Evolutionary conservation across 2,888 invertebrate genomes (phyloP).

Genomic region (Melanostoma mellinum): DNA sequence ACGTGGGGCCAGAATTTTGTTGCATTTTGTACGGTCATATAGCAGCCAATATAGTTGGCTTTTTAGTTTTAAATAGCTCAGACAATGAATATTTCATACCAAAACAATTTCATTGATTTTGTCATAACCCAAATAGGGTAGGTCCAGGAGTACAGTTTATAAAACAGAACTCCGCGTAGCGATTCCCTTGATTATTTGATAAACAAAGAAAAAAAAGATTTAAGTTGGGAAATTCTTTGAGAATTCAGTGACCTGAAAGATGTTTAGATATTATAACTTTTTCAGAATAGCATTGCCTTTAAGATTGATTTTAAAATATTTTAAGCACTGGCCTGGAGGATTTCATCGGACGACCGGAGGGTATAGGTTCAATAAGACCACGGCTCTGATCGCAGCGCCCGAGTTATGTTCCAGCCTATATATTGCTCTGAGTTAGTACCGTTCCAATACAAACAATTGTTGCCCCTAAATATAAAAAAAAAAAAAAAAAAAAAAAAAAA

Average conservation of each 20-base stretch:
- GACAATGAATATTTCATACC: neutral
- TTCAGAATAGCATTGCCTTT: neutral
- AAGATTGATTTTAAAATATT: no score
- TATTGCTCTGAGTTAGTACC: neutral
- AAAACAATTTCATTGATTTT: neutral
- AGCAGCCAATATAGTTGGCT: neutral
- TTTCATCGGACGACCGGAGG: no score
- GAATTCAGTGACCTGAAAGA: neutral
- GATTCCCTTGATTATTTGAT: no score
- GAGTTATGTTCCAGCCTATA: conserved; percentile 6
- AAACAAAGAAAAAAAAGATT: neutral
- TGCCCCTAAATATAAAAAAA: neutral
- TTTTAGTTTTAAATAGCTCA: neutral
- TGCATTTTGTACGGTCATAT: neutral
- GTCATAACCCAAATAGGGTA: neutral
- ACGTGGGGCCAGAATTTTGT: conserved; percentile 12
- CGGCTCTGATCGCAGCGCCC: neutral
- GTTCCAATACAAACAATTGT: neutral
- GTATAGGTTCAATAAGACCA: neutral
- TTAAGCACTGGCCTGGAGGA: no score
- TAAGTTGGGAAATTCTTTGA: neutral
- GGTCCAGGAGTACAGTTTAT: conserved; percentile 7
- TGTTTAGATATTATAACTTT: neutral
- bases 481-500: no score
- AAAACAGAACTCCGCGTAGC: neutral